Evolutionary conservation across 35 echinoderm and acorn worm genomes (phyloP).

Genomic region (Nesometra sesokonis): DNA sequence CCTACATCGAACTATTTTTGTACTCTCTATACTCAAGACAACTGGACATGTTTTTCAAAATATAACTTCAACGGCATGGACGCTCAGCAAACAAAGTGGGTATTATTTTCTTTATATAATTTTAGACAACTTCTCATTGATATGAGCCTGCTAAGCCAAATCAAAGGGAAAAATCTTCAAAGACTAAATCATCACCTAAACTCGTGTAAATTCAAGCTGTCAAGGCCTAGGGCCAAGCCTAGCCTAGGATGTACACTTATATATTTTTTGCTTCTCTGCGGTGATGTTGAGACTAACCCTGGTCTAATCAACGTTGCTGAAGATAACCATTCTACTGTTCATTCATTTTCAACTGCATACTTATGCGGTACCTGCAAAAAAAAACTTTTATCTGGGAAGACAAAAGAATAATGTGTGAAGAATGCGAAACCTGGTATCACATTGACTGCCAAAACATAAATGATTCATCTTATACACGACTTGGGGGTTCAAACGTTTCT

Average conservation of each 20-base stretch:
- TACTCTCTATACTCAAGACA: too few relatives aligned
- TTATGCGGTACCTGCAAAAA: neutral
- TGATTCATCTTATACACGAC: constrained; percentile 27
- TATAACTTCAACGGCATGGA: too few relatives aligned
- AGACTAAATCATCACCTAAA: too few relatives aligned
- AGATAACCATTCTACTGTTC: neutral
- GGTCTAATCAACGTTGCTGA: neutral
- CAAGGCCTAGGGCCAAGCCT: neutral
- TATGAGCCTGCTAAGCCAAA: too few relatives aligned
- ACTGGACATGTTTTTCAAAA: too few relatives aligned
- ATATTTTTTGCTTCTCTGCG: neutral
- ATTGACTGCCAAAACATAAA: constrained; percentile 46
- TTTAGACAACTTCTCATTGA: too few relatives aligned
- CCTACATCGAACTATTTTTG: too few relatives aligned
- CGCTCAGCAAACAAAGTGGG: too few relatives aligned
- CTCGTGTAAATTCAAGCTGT: too few relatives aligned
- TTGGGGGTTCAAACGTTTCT: constrained; percentile 12
- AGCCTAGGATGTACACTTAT: too few relatives aligned
- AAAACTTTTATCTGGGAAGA: neutral
- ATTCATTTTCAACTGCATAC: neutral
- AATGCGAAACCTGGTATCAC: neutral
- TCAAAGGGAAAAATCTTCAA: too few relatives aligned
- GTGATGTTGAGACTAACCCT: neutral
- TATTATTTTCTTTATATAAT: too few relatives aligned
- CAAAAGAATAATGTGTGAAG: neutral